Evolutionary conservation across 30 jellyfish, hydroid and myxozoan species (phyloP).

Genomic region (Chrysaora quinquecirrha): DNA sequence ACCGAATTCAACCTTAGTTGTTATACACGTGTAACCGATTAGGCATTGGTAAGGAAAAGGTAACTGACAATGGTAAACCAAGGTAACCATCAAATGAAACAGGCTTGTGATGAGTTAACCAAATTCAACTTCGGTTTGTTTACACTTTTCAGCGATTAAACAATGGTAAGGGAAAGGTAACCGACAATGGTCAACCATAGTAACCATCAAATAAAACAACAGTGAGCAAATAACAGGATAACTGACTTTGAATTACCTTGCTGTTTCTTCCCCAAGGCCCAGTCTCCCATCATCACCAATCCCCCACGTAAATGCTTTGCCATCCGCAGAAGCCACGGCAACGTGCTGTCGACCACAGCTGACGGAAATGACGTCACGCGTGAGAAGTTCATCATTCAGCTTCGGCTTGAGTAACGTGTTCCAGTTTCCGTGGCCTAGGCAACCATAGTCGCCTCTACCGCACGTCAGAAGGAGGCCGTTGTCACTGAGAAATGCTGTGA

Average conservation of each 20-base stretch:
- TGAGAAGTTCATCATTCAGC: slow-evolving; percentile 79
- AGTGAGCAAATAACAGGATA: too few relatives aligned
- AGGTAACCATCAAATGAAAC: too few relatives aligned
- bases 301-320: slow-evolving; percentile 93
- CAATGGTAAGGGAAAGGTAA: too few relatives aligned
- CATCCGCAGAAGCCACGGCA: slow-evolving; percentile 88
- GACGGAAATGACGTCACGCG: slow-evolving; percentile 80
- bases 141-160: too few relatives aligned
- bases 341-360: slow-evolving; percentile 83
- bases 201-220: too few relatives aligned
- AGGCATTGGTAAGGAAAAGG: too few relatives aligned
- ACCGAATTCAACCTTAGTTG: slow-evolving; percentile 90
- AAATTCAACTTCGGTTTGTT: too few relatives aligned
- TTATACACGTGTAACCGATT: too few relatives aligned
- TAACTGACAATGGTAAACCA: too few relatives aligned
- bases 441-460: slow-evolving; percentile 93
- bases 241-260: too few relatives aligned
- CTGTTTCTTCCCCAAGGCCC: slow-evolving; percentile 93
- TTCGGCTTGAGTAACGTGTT: slow-evolving; percentile 65
- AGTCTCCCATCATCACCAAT: slow-evolving; percentile 92
- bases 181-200: too few relatives aligned
- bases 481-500: slow-evolving; percentile 91
- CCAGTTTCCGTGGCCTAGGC: slow-evolving; percentile 95
- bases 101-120: too few relatives aligned
- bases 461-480: slow-evolving; percentile 92